A percentile compares a stretch with the other conserved stretches of the same genome.
phyloP scores from a whole-genome alignment of 2,888 invertebrate species.

The Serripes groenlandicus region DNA sequence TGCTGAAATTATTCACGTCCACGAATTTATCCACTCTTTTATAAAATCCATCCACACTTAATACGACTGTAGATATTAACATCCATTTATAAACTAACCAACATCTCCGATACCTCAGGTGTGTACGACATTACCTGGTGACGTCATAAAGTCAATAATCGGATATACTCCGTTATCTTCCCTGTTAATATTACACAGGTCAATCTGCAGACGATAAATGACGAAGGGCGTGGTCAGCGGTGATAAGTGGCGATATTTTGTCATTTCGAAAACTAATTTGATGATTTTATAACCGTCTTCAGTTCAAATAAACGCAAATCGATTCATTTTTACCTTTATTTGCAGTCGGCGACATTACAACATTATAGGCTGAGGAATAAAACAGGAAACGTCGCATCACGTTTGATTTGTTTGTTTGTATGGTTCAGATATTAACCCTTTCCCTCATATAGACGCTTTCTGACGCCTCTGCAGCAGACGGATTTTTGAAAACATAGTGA shows the following conservation, averaged over 20 bases:
- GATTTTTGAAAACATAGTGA: not conserved
- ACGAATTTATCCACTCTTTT: not conserved
- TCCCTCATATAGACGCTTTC: not conserved
- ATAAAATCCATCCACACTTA: not conserved
- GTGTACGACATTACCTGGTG: conserved; percentile 16
- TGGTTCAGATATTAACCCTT: not conserved
- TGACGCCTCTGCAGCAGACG: not conserved
- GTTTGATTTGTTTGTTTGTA: not conserved
- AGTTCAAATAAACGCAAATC: not conserved
- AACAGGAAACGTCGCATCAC: not conserved
- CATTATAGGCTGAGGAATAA: no score
- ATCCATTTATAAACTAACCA: not conserved
- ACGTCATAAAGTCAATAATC: conserved; percentile 31
- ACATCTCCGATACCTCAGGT: conserved; percentile 15
- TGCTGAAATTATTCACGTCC: not conserved
- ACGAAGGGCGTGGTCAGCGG: conserved; percentile 21
- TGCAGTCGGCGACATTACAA: no score
- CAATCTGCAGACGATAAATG: conserved; percentile 25
- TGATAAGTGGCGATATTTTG: conserved; percentile 12
- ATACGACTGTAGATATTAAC: not conserved
- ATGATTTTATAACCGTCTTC: not conserved
- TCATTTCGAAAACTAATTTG: not conserved
- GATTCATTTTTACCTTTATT: no score
- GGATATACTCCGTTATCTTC: conserved; percentile 11
- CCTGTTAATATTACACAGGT: not conserved